phyloP scores from a whole-genome alignment of 2,888 invertebrate species.

The Phymatocera aterrima region DNA sequence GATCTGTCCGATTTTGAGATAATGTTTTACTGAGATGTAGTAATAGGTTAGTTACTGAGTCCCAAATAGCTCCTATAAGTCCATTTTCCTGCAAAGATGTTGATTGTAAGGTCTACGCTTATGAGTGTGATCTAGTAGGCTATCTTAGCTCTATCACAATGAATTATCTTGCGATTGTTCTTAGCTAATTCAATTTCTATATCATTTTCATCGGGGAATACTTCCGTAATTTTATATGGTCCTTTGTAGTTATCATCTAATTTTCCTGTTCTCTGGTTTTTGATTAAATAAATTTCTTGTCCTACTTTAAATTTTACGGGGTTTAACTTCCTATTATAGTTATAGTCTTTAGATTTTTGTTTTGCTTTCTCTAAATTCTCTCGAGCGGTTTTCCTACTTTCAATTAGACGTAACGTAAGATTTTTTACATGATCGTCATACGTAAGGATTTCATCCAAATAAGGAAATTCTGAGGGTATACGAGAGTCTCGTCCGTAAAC shows the following conservation, averaged over 20 bases:
- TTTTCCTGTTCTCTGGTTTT: slow-evolving; percentile 45
- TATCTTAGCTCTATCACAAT: neutral
- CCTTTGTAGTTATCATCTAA: slow-evolving; percentile 48
- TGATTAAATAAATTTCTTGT: slow-evolving; percentile 38
- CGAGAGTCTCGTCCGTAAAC: slow-evolving; percentile 24
- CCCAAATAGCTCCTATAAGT: slow-evolving; percentile 38
- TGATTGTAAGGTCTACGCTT: no score
- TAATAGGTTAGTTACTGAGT: slow-evolving; percentile 14
- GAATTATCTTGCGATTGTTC: no score
- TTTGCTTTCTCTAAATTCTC: slow-evolving; percentile 24
- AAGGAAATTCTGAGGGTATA: slow-evolving; percentile 14
- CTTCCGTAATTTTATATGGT: slow-evolving; percentile 40
- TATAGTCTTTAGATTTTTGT: slow-evolving; percentile 1
- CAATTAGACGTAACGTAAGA: neutral
- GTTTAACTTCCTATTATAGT: slow-evolving; percentile 41
- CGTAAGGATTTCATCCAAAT: neutral
- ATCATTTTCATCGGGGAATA: neutral
- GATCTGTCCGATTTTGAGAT: neutral
- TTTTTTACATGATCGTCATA: slow-evolving; percentile 24
- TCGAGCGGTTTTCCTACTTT: neutral
- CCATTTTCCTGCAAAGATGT: no score
- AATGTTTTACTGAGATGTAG: neutral
- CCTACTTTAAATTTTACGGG: slow-evolving; percentile 41
- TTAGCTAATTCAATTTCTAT: neutral
- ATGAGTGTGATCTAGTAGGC: neutral